Evolutionary conservation across 2,888 invertebrate genomes (phyloP), one percentile per base, ranked within the genome.

Genomic region (Drosophila phalerata): DNA sequence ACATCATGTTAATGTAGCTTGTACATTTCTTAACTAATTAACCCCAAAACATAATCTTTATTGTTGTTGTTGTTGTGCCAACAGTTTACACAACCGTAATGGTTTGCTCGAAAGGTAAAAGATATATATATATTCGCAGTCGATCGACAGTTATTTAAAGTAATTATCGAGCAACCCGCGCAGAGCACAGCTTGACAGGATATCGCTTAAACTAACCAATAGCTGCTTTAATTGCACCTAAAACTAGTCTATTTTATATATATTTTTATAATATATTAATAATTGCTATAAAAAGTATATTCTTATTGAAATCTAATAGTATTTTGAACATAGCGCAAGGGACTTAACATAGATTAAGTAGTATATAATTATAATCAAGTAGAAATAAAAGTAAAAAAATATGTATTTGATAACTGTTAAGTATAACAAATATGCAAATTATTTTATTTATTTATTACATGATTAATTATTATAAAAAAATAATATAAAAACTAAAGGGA

Each of bases 1-100:
- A 6, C 22, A 1, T 22, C 11, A 10, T 10, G 30, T 30, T 22
- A 10, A 13, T 60, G 57, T 62, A 75, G 51, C 13, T 60, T 38
- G 37, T 63, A 43, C 28, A 45, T 40, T 53, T 56, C 13, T 58
- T 30, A 48, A 85, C 88, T 87, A 87, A 85, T 76, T 76, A 66
- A 78, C 22, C 45, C 19, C 22, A 32, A 38, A 38, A 56, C 34
- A 40, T 45, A 34, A 60, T 64, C 65, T 67, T 55, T 22, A 4
- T 22, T 81, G 56, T 69, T 22, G 22, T 22, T 81, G 56, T 69
- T 70, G 58, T 55, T 77, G 52, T 68, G 69, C 69, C 70, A 80
- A 77, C 84, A 85, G 84, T 86, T 49, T 86, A 55, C 53, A 37
- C 69, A 43, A 22, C 52, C 38, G 57, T 87, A 70, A 69, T 77